phyloP scores from a whole-genome alignment of 2,113 vertebrate genomes.

The Eira barbara region DNA sequence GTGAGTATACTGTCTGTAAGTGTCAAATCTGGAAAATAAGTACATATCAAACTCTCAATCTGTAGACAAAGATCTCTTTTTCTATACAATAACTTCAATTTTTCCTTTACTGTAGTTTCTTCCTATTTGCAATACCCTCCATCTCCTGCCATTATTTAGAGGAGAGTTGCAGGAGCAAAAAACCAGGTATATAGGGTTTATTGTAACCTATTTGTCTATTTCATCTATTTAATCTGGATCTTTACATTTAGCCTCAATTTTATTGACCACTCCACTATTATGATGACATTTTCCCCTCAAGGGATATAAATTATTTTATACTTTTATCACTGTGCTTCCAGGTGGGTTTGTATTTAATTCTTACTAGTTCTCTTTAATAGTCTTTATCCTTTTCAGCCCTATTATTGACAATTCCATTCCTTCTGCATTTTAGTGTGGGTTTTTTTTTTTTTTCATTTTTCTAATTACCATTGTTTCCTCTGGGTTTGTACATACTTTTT shows the following conservation, averaged over 20 bases:
- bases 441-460: background rate
- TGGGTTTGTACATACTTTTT: background rate
- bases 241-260: background rate
- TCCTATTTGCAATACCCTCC: background rate
- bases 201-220: background rate
- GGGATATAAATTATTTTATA: background rate
- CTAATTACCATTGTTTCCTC: background rate
- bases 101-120: background rate
- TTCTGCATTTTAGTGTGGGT: background rate
- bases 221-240: background rate
- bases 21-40: slow-evolving; percentile 4
- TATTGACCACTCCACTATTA: background rate
- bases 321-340: background rate
- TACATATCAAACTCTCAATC: background rate
- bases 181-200: background rate
- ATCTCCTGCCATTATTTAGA: background rate
- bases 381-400: background rate
- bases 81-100: background rate
- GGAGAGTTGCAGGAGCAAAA: background rate
- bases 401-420: background rate
- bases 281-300: background rate
- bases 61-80: background rate
- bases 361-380: background rate
- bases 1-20: background rate
- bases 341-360: background rate